phyloP scores from a whole-genome alignment of 2,888 invertebrate species.

The Bembecia ichneumoniformis region DNA sequence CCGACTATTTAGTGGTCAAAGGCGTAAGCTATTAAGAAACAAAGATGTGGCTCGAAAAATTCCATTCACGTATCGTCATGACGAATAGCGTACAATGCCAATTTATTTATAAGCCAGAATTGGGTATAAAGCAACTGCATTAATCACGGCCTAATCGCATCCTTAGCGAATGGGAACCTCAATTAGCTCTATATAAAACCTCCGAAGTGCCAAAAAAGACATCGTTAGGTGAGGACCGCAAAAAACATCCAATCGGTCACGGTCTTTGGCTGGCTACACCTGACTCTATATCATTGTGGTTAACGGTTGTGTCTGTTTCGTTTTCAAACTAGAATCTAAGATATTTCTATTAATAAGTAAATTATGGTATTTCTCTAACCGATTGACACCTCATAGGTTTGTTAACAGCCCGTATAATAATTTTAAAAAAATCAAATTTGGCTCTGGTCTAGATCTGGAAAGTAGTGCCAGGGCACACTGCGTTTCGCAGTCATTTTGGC shows the following conservation, averaged over 20 bases:
- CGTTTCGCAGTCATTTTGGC: no score
- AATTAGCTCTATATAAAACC: conserved; percentile 62
- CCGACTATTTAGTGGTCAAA: neutral
- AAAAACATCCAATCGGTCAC: neutral
- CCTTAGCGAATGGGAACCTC: conserved; percentile 63
- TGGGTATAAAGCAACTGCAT: conserved; percentile 21
- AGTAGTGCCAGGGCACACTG: no score
- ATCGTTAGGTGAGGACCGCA: neutral
- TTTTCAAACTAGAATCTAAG: neutral
- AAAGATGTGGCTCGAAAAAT: conserved; percentile 8
- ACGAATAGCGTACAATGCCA: conserved; percentile 20
- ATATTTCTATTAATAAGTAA: no score
- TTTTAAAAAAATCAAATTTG: no score
- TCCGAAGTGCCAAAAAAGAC: conserved; percentile 46
- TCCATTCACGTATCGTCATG: conserved; percentile 41
- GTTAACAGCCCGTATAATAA: no score
- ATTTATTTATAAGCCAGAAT: neutral
- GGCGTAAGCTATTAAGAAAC: neutral
- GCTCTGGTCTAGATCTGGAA: no score
- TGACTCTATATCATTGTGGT: neutral
- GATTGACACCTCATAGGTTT: no score
- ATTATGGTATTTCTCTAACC: no score
- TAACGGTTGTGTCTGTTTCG: conserved; percentile 1
- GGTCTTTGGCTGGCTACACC: neutral
- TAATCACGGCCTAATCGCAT: conserved; percentile 66